Base-by-base conservation (phyloP, 2,797 vertebrate genomes). In the Cheirogaleus major region DNA sequence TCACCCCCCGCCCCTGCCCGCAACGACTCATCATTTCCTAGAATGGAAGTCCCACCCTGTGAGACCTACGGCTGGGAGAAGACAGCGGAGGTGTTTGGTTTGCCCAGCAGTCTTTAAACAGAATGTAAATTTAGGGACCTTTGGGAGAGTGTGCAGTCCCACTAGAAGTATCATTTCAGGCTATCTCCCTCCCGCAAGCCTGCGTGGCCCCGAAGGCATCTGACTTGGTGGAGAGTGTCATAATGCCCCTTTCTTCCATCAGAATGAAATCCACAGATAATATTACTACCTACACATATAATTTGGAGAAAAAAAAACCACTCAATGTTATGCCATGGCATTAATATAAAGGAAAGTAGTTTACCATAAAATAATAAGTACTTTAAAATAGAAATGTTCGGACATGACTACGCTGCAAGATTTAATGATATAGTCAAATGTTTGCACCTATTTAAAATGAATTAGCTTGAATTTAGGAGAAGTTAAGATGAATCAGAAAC, bases 81-180 rank as follows among this genome's bases (percentile, higher is more conserved):
- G 52, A 50, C 3, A 5, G 1, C 5, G 13, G 20, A n/a, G 30
- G 5, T 14, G 10, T 65, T 85, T 63, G 13, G 67, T 70, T 76
- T 72, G 4, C 78, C 14, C 7, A 9, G 43, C 7, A 18, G 4
- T 15, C 41, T 88, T 75, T 38, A 41, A 63, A 61, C 22, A 86
- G 78, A 35, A 48, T 61, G 5, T 63, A 23, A 59, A 67, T 65
- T 5, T 35, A 30, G 50, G 7, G 35, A 30, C 27, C 43, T 43
- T 30, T 35, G 25, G 61, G 35, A n/a, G 48, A 61, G 59, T 5
- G 0, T 30, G 25, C 18, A 7, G 4, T 18, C 9, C 41, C 61
- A 0, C 15, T 5, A 5, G 22, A 38, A 10, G 0, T 14, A 11
- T 14, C 59, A 48, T 38, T 11, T 43, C 6, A 10, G 59, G 13